A percentile compares a stretch with the other conserved stretches of the same genome.
Evolutionary conservation across 2,113 vertebrate species (phyloP).

Genomic region (Arothron firmamentum): DNA sequence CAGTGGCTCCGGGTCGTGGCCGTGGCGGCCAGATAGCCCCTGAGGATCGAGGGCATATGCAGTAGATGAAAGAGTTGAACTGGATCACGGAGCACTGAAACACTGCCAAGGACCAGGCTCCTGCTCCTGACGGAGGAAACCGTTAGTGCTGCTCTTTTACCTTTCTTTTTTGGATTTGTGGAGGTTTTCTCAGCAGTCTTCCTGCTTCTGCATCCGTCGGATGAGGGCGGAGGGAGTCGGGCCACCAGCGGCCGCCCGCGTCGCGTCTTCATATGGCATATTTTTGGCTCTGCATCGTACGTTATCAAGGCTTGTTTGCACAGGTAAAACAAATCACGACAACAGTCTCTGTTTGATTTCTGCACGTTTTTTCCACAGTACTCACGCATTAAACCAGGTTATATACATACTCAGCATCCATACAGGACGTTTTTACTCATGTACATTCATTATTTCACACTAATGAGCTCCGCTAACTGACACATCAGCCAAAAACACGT

Average conservation of each 20-base stretch:
- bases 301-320: slow-evolving; percentile 71
- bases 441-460: slow-evolving; percentile 52
- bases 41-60: slow-evolving; percentile 61
- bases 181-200: slow-evolving; percentile 55
- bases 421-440: slow-evolving; percentile 37
- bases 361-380: slow-evolving; percentile 43
- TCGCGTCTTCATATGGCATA: slow-evolving; percentile 44
- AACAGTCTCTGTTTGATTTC: slow-evolving; percentile 76
- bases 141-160: slow-evolving; percentile 42
- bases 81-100: slow-evolving; percentile 49
- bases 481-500: slow-evolving; percentile 42
- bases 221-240: slow-evolving; percentile 38
- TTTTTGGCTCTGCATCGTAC: slow-evolving; percentile 56
- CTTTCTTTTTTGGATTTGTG: slow-evolving; percentile 19
- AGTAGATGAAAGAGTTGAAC: slow-evolving; percentile 53
- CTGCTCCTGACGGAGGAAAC: slow-evolving; percentile 20
- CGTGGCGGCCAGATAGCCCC: slow-evolving; percentile 45
- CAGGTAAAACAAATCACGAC: slow-evolving; percentile 63
- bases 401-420: slow-evolving; percentile 29
- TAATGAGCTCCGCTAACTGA: slow-evolving; percentile 55
- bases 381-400: slow-evolving; percentile 48
- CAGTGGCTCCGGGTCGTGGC: neutral
- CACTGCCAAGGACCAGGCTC: slow-evolving; percentile 41
- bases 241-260: slow-evolving; percentile 31
- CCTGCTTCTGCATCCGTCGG: slow-evolving; percentile 44